Percentiles rank a stretch among this genome's conserved stretches.
Evolutionary conservation across 2,113 vertebrate species (phyloP).

Genomic region (Solea solea): DNA sequence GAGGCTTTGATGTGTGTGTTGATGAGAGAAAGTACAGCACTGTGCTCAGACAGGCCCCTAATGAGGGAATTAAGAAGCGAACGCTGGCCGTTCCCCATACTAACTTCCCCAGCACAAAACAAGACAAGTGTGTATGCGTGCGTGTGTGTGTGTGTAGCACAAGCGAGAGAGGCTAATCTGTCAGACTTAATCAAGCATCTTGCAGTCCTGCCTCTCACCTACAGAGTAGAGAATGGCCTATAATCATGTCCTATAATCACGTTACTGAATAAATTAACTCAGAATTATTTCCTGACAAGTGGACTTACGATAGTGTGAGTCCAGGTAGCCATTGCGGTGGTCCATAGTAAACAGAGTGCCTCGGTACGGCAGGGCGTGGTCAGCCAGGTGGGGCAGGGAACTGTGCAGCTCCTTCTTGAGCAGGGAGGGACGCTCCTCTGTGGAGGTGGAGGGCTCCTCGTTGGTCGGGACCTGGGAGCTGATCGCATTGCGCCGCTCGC

Average conservation of each 20-base stretch:
- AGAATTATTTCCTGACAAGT: not conserved
- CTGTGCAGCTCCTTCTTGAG: slow-evolving; percentile 97
- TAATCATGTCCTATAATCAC: slow-evolving; percentile 45
- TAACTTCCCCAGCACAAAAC: slow-evolving; percentile 83
- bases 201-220: slow-evolving; percentile 88
- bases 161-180: slow-evolving; percentile 85
- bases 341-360: slow-evolving; percentile 95
- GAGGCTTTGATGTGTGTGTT: slow-evolving; percentile 92
- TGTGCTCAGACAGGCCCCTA: slow-evolving; percentile 90
- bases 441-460: slow-evolving; percentile 96
- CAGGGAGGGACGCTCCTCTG: slow-evolving; percentile 91
- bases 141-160: slow-evolving; percentile 77
- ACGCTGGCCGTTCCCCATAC: slow-evolving; percentile 88
- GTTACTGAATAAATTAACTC: not conserved
- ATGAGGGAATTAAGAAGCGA: slow-evolving; percentile 93
- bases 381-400: slow-evolving; percentile 90
- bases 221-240: slow-evolving; percentile 48
- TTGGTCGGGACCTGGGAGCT: slow-evolving; percentile 87
- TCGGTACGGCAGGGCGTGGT: slow-evolving; percentile 91
- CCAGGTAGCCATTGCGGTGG: slow-evolving; percentile 93
- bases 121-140: slow-evolving; percentile 86
- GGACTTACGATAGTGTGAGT: slow-evolving; percentile 94
- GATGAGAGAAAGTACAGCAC: slow-evolving; percentile 84
- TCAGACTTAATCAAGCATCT: slow-evolving; percentile 89
- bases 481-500: slow-evolving; percentile 94